phyloP scores from a whole-genome alignment of 2,888 invertebrate species.

The Chloroclysta siterata region DNA sequence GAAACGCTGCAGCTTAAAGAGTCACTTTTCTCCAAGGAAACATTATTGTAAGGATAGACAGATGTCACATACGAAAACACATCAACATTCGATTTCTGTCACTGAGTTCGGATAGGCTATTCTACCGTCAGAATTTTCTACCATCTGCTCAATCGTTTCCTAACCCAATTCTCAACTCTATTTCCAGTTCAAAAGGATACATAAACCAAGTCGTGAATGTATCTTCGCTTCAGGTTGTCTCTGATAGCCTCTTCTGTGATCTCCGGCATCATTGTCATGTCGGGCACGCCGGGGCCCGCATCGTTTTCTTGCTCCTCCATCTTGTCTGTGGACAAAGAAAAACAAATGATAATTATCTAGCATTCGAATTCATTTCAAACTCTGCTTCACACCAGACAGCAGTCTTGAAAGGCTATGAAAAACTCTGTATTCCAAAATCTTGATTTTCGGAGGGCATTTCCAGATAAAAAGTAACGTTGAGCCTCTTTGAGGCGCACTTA shows the following conservation, averaged over 20 bases:
- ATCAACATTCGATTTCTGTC: neutral
- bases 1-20: neutral
- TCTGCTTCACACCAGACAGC: too few species aligned
- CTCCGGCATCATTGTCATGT: slow-evolving; percentile 96
- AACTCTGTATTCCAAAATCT: too few species aligned
- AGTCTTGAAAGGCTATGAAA: too few species aligned
- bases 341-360: neutral
- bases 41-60: too few species aligned
- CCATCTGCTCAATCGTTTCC: too few species aligned
- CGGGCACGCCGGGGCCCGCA: slow-evolving; percentile 91
- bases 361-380: too few species aligned
- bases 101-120: neutral
- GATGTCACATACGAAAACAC: neutral
- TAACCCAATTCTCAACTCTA: slow-evolving; percentile 4
- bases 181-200: slow-evolving; percentile 90
- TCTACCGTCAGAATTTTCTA: neutral
- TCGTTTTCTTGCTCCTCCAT: slow-evolving; percentile 77
- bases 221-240: slow-evolving; percentile 92
- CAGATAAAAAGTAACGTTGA: too few species aligned
- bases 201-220: slow-evolving; percentile 93
- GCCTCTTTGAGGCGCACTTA: too few species aligned
- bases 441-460: too few species aligned
- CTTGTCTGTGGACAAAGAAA: slow-evolving; percentile 59
- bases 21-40: neutral
- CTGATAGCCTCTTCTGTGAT: slow-evolving; percentile 96